These are phyloP conservation scores for Lutjanus argentimaculatus DNA, from an alignment of 2,797 vertebrate species.

Conservation along the genomic window DNA sequence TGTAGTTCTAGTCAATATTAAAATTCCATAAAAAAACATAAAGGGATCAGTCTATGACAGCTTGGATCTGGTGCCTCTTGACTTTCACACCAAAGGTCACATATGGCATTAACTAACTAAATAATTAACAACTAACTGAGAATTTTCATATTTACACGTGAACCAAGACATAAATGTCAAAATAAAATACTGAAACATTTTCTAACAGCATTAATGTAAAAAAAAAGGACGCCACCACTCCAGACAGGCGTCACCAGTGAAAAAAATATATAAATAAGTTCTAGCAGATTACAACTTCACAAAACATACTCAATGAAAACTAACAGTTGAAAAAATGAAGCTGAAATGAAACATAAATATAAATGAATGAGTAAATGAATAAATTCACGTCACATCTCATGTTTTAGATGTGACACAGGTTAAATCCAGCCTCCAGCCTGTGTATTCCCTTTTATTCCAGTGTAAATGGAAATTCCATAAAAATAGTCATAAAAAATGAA, in stretches of 20 bases:
- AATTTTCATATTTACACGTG: conserved; percentile 1
- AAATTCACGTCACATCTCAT: neutral
- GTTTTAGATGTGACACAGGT: conserved; percentile 10
- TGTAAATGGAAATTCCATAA: conserved; percentile 61
- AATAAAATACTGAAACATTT: neutral
- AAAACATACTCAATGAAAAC: neutral
- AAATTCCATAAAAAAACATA: conserved; percentile 61
- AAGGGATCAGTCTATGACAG: conserved; percentile 52
- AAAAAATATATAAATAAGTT: neutral
- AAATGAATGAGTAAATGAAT: neutral
- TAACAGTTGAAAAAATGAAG: neutral
- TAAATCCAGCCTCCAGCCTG: conserved; percentile 23
- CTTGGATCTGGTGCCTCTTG: conserved; percentile 68
- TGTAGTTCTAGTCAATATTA: conserved; percentile 51
- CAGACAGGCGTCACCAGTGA: neutral
- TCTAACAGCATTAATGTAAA: neutral
- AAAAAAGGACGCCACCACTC: neutral
- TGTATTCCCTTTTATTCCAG: conserved; percentile 27
- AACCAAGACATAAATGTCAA: conserved; percentile 4
- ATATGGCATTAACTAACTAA: conserved; percentile 58
- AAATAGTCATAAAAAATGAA: conserved; percentile 56
- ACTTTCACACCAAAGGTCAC: conserved; percentile 75
- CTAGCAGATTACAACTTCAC: neutral
- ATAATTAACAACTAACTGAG: too few species aligned
- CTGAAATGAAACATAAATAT: neutral